Evolutionary conservation across 2,888 invertebrate genomes (phyloP), one percentile per base, ranked within the genome.

Genomic region (Pyrgus malvae): DNA sequence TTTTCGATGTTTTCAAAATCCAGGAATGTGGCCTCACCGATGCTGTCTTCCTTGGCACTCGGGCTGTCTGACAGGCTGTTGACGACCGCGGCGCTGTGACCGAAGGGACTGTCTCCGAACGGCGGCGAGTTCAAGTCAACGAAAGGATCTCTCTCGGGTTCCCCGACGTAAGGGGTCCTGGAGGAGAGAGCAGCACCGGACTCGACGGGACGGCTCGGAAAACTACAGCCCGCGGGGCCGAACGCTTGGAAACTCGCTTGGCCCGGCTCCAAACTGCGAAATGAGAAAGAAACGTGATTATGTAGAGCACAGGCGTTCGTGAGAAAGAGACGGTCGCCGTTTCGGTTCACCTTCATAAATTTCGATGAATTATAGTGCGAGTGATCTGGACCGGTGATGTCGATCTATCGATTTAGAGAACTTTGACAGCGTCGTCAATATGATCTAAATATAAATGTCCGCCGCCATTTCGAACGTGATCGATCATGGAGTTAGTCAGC

Each of bases 221-320:
- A 89, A 90, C 90, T 90, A 90, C 87, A 84, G 84, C 71, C 80
- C 76, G 85, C 84, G 74, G 81, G 75, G 70, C 79, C 79, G 82
- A 83, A 85, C 86, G 88, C 84, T 87, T 84, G 90, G 74, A 90
- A 90, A 84, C 83, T 83, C 81, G 80, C 80, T 91, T 91, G 91
- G 90, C 91, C 83, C 87, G 87, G 82, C 83, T 91, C 90, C 91
- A 91, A 91, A 80, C 90, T 89, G 91, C 81, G 85, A 90, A 89
- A 89, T 87, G 89, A 87, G 89, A 89, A 90, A 90, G 86, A 88
- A 88, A 87, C 74, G 76, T 70, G 80, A 81, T 82, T 84, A 86
- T 83, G 82, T 83, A 80, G 76, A 80, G 73, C 83, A 69, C 70
- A 70, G 64, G 72, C 76, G 74, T 81, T 82, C 73, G 85, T 75